Evolutionary conservation across 2,113 vertebrate genomes (phyloP).

Genomic region (Gavia stellata): DNA sequence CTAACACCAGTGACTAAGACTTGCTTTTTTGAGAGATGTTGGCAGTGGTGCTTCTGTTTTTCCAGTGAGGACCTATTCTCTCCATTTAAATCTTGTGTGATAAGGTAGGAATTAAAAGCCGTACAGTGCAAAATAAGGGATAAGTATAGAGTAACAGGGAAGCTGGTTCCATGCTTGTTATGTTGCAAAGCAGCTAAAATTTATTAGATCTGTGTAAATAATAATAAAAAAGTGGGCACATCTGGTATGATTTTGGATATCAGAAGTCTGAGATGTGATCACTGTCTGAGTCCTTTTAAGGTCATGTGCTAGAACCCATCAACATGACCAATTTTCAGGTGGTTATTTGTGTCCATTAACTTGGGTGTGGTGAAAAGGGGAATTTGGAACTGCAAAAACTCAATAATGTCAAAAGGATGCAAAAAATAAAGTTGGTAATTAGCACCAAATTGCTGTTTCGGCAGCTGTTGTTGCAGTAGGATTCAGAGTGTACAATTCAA

Average conservation of each 20-base stretch:
- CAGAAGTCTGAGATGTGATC: neutral
- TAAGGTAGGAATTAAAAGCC: neutral
- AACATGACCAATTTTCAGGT: neutral
- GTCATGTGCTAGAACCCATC: neutral
- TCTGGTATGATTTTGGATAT: neutral
- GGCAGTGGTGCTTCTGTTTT: neutral
- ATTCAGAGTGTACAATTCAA: neutral
- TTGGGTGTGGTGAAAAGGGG: neutral
- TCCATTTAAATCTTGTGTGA: neutral
- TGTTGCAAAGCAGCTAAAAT: neutral
- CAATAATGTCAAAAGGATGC: neutral
- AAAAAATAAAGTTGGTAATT: neutral
- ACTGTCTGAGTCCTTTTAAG: neutral
- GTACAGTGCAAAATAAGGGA: neutral
- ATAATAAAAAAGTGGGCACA: neutral
- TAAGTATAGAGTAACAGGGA: neutral
- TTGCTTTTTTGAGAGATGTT: neutral
- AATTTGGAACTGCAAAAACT: neutral
- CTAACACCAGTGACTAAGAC: neutral
- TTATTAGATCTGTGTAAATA: neutral
- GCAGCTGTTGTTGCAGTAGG: neutral
- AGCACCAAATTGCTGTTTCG: neutral
- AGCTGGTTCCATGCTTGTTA: neutral
- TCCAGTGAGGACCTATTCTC: neutral
- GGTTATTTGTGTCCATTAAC: neutral